These are phyloP conservation scores for Jordanella pulchra DNA, from an alignment of 2,797 vertebrate species.

Conservation along the genomic window DNA sequence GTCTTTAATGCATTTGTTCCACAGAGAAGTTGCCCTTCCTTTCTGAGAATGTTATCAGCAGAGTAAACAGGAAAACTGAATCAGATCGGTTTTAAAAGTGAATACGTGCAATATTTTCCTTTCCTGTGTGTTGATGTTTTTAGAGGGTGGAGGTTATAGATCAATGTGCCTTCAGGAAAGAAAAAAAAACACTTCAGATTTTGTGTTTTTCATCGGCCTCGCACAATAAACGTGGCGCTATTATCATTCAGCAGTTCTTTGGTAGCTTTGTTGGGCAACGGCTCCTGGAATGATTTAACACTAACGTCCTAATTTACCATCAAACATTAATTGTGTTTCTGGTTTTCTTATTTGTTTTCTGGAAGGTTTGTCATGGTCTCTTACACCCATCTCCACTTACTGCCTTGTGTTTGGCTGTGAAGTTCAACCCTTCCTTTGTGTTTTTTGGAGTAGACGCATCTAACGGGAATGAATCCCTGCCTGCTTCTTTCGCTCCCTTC, in stretches of 20 bases:
- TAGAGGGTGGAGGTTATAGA: constrained; percentile 53
- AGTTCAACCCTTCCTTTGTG: constrained; percentile 14
- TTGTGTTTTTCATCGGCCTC: constrained; percentile 46
- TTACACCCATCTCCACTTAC: constrained; percentile 32
- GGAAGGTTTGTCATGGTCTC: constrained; percentile 37
- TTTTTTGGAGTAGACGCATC: constrained; percentile 42
- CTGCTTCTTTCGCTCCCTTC: constrained; percentile 62
- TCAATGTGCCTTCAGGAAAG: constrained; percentile 79
- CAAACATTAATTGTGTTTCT: constrained; percentile 70
- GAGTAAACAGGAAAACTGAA: constrained; percentile 38
- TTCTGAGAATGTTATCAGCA: constrained; percentile 44
- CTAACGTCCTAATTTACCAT: constrained; percentile 58
- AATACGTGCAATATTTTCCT: constrained; percentile 63
- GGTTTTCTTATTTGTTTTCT: constrained; percentile 54
- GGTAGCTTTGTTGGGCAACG: constrained; percentile 28
- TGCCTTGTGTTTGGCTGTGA: constrained; percentile 51
- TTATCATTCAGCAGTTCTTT: constrained; percentile 43
- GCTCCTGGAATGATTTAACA: constrained; percentile 60
- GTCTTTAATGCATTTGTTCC: constrained; percentile 2
- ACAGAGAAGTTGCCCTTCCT: constrained; percentile 28
- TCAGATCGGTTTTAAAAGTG: constrained; percentile 50
- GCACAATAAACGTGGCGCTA: constrained; percentile 30
- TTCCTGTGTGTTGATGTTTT: constrained; percentile 42
- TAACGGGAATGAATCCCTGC: constrained; percentile 47
- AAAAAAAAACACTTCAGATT: constrained; percentile 45